phyloP scores from a whole-genome alignment of 2,888 invertebrate genomes.

The Mechanitis mazaeus region DNA sequence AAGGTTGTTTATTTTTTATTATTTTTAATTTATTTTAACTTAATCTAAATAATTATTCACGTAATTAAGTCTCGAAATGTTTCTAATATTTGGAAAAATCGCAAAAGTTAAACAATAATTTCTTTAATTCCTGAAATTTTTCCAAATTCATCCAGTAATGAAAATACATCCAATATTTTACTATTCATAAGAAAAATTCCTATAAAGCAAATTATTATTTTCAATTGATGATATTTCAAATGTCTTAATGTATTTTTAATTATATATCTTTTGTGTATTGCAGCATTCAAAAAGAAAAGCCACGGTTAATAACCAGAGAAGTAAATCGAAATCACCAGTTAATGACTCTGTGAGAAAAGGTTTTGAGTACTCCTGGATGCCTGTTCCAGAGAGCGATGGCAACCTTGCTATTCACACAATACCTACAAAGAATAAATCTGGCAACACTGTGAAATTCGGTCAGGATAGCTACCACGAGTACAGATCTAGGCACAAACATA shows the following conservation, averaged over 20 bases:
- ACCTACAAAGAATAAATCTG: slow-evolving; percentile 47
- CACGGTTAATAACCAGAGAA: slow-evolving; percentile 22
- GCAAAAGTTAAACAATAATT: no score
- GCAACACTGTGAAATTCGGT: slow-evolving; percentile 61
- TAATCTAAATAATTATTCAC: no score
- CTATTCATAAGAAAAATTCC: no score
- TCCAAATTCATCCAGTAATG: no score
- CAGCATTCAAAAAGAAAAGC: slow-evolving; percentile 40
- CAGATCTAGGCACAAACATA: slow-evolving; percentile 65
- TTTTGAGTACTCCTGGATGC: slow-evolving; percentile 69
- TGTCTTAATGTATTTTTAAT: not conserved
- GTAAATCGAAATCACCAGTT: slow-evolving; percentile 42
- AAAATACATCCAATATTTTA: no score
- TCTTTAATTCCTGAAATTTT: no score
- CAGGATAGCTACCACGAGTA: slow-evolving; percentile 68
- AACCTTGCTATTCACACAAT: slow-evolving; percentile 60
- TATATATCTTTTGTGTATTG: slow-evolving; percentile 22
- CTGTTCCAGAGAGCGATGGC: slow-evolving; percentile 62
- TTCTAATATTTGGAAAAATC: no score
- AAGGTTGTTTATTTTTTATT: no score
- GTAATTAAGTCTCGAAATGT: no score
- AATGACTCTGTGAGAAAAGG: slow-evolving; percentile 37
- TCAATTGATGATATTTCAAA: no score
- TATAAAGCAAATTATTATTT: no score
- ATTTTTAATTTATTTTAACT: no score